These are phyloP conservation scores for Platygyra sinensis DNA, from an alignment of 64 coral and sea anemone species.

Conservation along the genomic window DNA sequence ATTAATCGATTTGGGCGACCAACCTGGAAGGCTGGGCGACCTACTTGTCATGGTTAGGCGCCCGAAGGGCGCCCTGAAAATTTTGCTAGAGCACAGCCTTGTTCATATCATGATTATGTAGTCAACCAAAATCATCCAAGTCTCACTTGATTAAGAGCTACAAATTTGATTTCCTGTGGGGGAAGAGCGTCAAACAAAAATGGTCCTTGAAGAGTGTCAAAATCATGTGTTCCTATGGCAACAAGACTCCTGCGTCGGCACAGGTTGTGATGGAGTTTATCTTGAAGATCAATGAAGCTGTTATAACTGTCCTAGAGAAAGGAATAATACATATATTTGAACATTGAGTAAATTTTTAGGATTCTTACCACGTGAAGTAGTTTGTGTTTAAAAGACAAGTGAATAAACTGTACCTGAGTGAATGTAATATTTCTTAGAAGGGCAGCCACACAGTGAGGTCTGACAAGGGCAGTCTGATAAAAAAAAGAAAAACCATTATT, in stretches of 20 bases:
- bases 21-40: too few species aligned
- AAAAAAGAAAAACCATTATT: not conserved
- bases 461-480: slow-evolving; percentile 95
- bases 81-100: too few species aligned
- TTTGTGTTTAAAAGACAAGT: too few species aligned
- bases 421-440: slow-evolving; percentile 88
- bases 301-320: slow-evolving; percentile 42
- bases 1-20: too few species aligned
- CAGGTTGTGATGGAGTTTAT: slow-evolving; percentile 97
- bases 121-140: too few species aligned
- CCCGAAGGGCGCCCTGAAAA: too few species aligned
- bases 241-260: slow-evolving; percentile 90
- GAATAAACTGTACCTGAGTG: slow-evolving; percentile 46
- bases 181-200: slow-evolving; percentile 92
- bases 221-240: slow-evolving; percentile 99
- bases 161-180: slow-evolving; percentile 90
- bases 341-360: too few species aligned
- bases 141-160: slow-evolving; percentile 87
- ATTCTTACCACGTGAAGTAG: too few species aligned
- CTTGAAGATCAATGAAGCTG: slow-evolving; percentile 99
- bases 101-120: too few species aligned
- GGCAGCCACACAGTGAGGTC: slow-evolving; percentile 96
- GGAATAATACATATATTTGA: too few species aligned
- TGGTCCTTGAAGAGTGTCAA: slow-evolving; percentile 93
- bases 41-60: too few species aligned